Percentiles rank a stretch among this genome's conserved stretches.
phyloP scores from a whole-genome alignment of 1,140 invertebrate genomes.

The Nylanderia fulva region DNA sequence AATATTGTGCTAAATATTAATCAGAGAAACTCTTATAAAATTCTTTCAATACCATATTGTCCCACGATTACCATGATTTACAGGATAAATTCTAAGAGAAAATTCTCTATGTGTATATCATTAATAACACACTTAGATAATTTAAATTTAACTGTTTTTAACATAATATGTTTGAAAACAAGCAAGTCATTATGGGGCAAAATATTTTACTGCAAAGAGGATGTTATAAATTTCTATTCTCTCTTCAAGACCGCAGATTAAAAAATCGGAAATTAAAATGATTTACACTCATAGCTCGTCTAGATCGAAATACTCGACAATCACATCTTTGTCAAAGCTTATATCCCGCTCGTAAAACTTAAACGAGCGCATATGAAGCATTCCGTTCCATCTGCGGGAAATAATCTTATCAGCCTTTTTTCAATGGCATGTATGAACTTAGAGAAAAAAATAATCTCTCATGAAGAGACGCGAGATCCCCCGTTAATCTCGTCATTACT shows the following conservation, averaged over 20 bases:
- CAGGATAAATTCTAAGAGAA: too few relatives aligned
- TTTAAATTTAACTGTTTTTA: not conserved
- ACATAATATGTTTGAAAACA: not conserved
- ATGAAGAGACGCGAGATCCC: slow-evolving; percentile 15
- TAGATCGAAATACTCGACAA: slow-evolving; percentile 3
- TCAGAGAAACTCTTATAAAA: too few relatives aligned
- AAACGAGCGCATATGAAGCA: not conserved
- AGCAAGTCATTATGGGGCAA: not conserved
- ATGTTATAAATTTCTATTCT: not conserved
- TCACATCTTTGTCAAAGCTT: slow-evolving; percentile 18
- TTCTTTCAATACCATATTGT: too few relatives aligned
- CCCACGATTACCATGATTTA: too few relatives aligned
- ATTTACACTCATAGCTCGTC: not conserved
- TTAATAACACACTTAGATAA: not conserved
- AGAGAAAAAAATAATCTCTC: slow-evolving; percentile 50
- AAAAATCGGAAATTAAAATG: not conserved
- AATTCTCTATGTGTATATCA: too few relatives aligned
- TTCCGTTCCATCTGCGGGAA: slow-evolving; percentile 16
- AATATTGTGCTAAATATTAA: too few relatives aligned
- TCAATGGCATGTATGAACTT: not conserved
- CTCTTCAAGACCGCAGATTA: not conserved
- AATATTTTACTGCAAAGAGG: not conserved
- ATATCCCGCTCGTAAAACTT: slow-evolving; percentile 40
- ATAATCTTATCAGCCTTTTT: slow-evolving; percentile 19
- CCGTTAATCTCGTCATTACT: slow-evolving; percentile 48